Evolutionary conservation across 2,797 vertebrate species (phyloP).

Genomic region (Sebastes diploproa): DNA sequence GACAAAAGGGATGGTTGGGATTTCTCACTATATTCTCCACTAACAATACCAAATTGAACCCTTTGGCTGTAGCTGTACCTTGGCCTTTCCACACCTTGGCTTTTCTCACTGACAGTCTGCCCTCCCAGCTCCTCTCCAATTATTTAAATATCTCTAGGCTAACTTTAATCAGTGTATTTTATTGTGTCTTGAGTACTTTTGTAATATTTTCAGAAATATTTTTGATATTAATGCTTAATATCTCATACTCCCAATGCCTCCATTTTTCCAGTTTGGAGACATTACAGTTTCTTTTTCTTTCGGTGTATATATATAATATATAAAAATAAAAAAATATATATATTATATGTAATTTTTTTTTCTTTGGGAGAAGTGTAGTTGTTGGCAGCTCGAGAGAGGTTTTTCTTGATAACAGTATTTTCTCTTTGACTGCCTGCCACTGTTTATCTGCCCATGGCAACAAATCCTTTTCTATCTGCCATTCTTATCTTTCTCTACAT

Average conservation of each 20-base stretch:
- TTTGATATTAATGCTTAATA: constrained; percentile 5
- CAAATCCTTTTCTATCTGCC: constrained; percentile 73
- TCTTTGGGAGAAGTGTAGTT: constrained; percentile 36
- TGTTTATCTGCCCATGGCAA: constrained; percentile 73
- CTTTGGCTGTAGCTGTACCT: constrained; percentile 28
- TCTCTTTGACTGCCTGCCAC: constrained; percentile 75
- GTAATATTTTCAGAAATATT: constrained; percentile 4
- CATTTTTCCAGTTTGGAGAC: neutral
- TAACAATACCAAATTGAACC: constrained; percentile 27
- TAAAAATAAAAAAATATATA: no score
- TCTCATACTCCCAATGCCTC: neutral
- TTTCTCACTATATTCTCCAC: constrained; percentile 27
- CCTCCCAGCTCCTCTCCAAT: constrained; percentile 14
- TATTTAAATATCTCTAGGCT: neutral
- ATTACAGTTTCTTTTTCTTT: neutral
- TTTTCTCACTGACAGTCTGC: constrained; percentile 17
- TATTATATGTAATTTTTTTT: neutral
- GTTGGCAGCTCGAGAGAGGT: constrained; percentile 64
- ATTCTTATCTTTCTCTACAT: constrained; percentile 77
- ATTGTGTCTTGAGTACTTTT: constrained; percentile 2
- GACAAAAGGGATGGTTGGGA: constrained; percentile 11
- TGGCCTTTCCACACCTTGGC: constrained; percentile 24
- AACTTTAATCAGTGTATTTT: neutral
- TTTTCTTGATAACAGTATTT: constrained; percentile 74
- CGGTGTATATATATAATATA: no score